A percentile compares a stretch with the other conserved stretches of the same genome.
Evolutionary conservation across 2,113 vertebrate genomes (phyloP).

Genomic region (Brachypteracias leptosomus): DNA sequence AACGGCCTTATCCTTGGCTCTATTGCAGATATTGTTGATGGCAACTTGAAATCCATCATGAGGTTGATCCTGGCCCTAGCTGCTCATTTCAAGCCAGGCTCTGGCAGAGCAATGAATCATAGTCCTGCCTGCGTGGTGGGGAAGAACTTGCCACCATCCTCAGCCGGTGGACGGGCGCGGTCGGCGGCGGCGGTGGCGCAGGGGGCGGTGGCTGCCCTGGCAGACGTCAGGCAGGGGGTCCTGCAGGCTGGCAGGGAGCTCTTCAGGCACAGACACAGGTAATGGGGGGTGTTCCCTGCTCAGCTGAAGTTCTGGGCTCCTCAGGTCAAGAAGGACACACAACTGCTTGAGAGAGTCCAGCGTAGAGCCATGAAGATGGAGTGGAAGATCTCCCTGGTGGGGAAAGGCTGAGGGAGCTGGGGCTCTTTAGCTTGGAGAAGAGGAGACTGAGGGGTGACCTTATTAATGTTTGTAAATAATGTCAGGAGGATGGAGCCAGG

Average conservation of each 20-base stretch:
- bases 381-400: too few relatives aligned
- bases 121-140: conserved; percentile 32
- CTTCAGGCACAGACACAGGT: conserved; percentile 85
- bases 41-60: conserved; percentile 96
- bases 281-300: background rate
- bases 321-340: too few relatives aligned
- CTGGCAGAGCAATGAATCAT: conserved; percentile 67
- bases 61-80: conserved; percentile 93
- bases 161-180: conserved; percentile 78
- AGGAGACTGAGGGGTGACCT: too few relatives aligned
- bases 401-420: too few relatives aligned
- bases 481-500: too few relatives aligned
- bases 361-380: too few relatives aligned
- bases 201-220: conserved; percentile 84
- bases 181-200: conserved; percentile 90
- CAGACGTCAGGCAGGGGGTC: conserved; percentile 86
- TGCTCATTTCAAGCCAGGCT: conserved; percentile 93
- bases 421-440: too few relatives aligned
- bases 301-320: too few relatives aligned
- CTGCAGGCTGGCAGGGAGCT: conserved; percentile 78
- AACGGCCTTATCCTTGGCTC: background rate
- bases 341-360: too few relatives aligned
- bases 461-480: too few relatives aligned
- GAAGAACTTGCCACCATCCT: conserved; percentile 23
- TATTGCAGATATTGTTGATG: conserved; percentile 89